phyloP scores from a whole-genome alignment of 2,113 vertebrate species.

The Typhlomys cinereus region DNA sequence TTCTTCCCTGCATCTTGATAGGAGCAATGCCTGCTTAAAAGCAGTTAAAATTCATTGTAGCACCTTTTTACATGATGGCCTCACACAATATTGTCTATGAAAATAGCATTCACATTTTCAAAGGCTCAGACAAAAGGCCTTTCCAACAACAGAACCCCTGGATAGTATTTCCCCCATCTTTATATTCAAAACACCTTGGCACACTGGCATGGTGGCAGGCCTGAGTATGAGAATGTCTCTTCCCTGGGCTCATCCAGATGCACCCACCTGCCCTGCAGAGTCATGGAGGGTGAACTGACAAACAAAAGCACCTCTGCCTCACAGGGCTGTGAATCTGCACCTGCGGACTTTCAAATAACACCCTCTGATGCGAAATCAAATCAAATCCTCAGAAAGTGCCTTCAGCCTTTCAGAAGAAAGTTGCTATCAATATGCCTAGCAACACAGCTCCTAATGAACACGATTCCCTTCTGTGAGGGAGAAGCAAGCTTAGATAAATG shows the following conservation, averaged over 20 bases:
- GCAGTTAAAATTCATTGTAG: slow-evolving; percentile 69
- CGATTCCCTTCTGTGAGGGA: neutral
- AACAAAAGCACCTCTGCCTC: neutral
- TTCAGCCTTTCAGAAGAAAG: slow-evolving; percentile 37
- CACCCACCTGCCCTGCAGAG: slow-evolving; percentile 9
- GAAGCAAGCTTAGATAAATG: neutral
- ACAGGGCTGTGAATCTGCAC: slow-evolving; percentile 36
- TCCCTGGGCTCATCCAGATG: slow-evolving; percentile 35
- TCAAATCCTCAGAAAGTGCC: slow-evolving; percentile 37
- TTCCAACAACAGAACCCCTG: slow-evolving; percentile 1
- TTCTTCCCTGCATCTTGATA: slow-evolving; percentile 49
- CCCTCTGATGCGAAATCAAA: slow-evolving; percentile 44
- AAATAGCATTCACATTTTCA: slow-evolving; percentile 66
- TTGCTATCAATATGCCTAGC: slow-evolving; percentile 4
- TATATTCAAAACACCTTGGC: slow-evolving; percentile 42
- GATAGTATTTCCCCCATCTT: slow-evolving; percentile 39
- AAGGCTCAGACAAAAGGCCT: slow-evolving; percentile 46
- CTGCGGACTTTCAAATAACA: slow-evolving; percentile 49
- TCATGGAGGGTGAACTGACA: slow-evolving; percentile 43
- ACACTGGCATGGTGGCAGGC: neutral
- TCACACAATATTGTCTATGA: slow-evolving; percentile 32
- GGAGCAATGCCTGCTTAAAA: slow-evolving; percentile 45
- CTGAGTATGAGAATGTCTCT: neutral
- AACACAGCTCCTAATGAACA: neutral
- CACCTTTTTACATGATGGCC: slow-evolving; percentile 51